phyloP scores from a whole-genome alignment of 64 coral and sea anemone genomes.

The Montipora efflorescens region DNA sequence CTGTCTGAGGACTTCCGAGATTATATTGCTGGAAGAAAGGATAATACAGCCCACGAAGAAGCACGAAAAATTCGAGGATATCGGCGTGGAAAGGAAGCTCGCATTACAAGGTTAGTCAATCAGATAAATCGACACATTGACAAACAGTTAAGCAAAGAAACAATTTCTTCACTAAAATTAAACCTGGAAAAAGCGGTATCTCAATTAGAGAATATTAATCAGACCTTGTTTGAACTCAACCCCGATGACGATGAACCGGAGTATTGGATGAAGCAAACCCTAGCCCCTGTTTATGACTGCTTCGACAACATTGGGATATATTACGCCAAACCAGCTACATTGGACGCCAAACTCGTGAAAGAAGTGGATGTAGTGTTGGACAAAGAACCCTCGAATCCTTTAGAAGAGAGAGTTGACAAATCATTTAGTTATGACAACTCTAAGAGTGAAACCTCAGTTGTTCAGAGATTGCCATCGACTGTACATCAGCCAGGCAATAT shows the following conservation, averaged over 20 bases:
- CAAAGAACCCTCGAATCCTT: conserved; percentile 25
- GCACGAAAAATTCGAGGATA: conserved; percentile 36
- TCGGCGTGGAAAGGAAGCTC: conserved; percentile 43
- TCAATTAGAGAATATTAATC: conserved; percentile 40
- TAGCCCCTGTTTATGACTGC: conserved; percentile 29
- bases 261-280: conserved; percentile 23
- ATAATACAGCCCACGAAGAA: conserved; percentile 37
- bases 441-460: conserved; percentile 14
- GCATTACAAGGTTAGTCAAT: conserved; percentile 39
- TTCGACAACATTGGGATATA: conserved; percentile 38
- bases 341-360: conserved; percentile 25
- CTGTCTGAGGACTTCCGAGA: conserved; percentile 26
- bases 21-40: conserved; percentile 3
- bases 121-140: conserved; percentile 34
- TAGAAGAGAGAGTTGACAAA: conserved; percentile 29
- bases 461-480: not conserved
- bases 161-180: conserved; percentile 29
- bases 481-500: conserved; percentile 28
- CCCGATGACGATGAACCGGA: conserved; percentile 39
- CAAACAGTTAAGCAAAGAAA: conserved; percentile 11
- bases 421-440: conserved; percentile 9
- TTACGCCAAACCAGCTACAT: conserved; percentile 18
- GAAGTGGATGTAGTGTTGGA: conserved; percentile 15
- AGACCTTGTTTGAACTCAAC: conserved; percentile 40
- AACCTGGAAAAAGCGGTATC: conserved; percentile 34